Conservation (phyloP, 1,140 invertebrate genomes). For the Mesaphorura yosii region DNA sequence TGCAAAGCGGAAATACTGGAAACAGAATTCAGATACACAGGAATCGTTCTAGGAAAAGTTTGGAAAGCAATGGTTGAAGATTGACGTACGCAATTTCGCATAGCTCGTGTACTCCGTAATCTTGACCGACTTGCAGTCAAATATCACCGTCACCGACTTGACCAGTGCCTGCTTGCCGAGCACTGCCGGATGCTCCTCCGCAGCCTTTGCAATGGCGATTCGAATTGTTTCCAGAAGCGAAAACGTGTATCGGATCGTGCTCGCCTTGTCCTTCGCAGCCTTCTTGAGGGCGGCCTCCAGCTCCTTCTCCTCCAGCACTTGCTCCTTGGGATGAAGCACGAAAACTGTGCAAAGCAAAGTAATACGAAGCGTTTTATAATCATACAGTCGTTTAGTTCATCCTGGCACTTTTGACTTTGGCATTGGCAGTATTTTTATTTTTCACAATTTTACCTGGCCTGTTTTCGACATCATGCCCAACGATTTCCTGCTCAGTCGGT, state of each 20-base stretch:
- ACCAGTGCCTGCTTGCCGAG: background rate
- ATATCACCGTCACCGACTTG: background rate
- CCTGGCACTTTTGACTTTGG: no score
- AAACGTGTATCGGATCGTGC: background rate
- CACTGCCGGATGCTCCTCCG: background rate
- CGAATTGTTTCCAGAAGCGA: background rate
- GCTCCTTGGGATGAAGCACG: background rate
- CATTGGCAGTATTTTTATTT: background rate
- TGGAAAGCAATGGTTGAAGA: no score
- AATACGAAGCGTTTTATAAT: no score
- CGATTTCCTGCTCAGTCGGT: background rate
- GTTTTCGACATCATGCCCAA: background rate
- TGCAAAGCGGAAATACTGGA: background rate
- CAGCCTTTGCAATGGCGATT: background rate
- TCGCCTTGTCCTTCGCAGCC: background rate
- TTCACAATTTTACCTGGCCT: background rate
- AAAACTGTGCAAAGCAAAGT: background rate
- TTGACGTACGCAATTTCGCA: no score
- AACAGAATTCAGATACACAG: no score
- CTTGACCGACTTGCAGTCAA: background rate
- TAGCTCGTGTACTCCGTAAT: background rate
- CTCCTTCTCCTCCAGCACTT: background rate
- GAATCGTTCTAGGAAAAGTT: no score
- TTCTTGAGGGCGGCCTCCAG: background rate
- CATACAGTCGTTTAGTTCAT: no score